A percentile compares a stretch with the other conserved stretches of the same genome.
phyloP scores from a whole-genome alignment of 2,113 vertebrate genomes.

The Anolis sagrei region DNA sequence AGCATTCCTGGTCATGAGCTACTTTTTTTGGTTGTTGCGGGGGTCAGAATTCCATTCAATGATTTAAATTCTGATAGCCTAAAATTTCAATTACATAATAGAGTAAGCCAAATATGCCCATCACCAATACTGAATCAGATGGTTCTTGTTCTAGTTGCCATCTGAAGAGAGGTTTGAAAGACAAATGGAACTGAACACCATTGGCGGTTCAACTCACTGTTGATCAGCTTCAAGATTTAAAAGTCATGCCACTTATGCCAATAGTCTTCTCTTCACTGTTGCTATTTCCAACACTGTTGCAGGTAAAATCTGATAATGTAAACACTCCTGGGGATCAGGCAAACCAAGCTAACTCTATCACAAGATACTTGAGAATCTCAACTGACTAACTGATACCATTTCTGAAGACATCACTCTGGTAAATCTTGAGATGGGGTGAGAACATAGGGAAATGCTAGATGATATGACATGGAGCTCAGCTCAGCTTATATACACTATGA shows the following conservation, averaged over 20 bases:
- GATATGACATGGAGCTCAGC: background rate
- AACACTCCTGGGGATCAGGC: background rate
- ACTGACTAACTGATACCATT: background rate
- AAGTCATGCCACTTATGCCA: background rate
- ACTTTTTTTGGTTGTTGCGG: background rate
- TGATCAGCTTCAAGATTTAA: background rate
- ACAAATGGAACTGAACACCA: background rate
- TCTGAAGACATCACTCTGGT: background rate
- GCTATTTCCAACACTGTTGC: background rate
- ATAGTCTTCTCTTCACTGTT: background rate
- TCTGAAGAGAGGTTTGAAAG: background rate
- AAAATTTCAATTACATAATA: background rate
- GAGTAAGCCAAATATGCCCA: background rate
- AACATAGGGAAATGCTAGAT: background rate
- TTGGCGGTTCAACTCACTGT: background rate
- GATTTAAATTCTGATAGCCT: background rate
- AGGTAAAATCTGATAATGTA: background rate
- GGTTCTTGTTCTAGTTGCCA: background rate
- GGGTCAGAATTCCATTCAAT: background rate
- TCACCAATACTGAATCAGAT: background rate
- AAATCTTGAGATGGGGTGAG: background rate
- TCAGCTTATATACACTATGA: background rate
- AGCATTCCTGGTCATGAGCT: no score
- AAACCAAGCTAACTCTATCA: background rate
- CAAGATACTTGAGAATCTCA: slow-evolving; percentile 9